These are phyloP conservation scores for Protula sp. DNA, from an alignment of 2,888 invertebrate genomes.

Conservation along the genomic window DNA sequence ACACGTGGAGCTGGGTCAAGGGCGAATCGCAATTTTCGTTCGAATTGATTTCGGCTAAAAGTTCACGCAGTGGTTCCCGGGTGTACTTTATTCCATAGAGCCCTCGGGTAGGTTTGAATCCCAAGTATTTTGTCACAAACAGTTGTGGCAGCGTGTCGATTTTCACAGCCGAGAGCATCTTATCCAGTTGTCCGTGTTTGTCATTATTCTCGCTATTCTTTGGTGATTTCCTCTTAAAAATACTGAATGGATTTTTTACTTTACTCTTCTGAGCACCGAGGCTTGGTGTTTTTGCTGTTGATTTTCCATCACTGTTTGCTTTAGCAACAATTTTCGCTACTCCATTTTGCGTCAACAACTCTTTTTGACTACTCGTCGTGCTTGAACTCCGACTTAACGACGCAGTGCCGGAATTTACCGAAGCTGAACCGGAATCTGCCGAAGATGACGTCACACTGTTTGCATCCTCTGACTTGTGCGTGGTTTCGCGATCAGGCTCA, in stretches of 20 bases:
- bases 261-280: neutral
- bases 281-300: no score
- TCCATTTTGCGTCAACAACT: no score
- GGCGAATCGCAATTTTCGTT: neutral
- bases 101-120: constrained; percentile 38
- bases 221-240: neutral
- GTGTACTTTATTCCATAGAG: constrained; percentile 47
- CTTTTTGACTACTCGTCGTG: neutral
- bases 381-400: neutral
- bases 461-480: no score
- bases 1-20: neutral
- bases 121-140: constrained; percentile 51
- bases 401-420: no score
- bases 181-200: constrained; percentile 2
- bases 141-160: constrained; percentile 48
- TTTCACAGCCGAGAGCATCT: constrained; percentile 28
- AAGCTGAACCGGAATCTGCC: no score
- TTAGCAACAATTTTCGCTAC: no score
- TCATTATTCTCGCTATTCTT: neutral
- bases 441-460: no score
- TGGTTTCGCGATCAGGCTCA: no score
- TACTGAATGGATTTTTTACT: neutral
- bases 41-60: constrained; percentile 38
- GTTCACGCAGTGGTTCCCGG: constrained; percentile 43
- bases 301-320: no score